Conservation (phyloP, 2,888 invertebrate genomes). For the Melanotus villosus region DNA sequence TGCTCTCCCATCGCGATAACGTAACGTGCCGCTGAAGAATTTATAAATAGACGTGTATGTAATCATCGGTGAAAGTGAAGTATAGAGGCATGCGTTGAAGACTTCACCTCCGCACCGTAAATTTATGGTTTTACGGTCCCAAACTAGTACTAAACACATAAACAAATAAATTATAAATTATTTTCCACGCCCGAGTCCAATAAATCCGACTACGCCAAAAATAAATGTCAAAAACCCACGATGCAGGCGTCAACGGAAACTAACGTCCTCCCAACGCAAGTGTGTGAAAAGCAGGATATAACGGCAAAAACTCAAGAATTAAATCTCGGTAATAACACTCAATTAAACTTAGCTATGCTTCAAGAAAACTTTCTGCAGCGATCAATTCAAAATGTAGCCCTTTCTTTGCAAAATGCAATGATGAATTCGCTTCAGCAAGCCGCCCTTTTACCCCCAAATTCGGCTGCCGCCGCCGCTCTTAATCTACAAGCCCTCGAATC, state of each 20-base stretch:
- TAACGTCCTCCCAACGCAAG: conserved; percentile 31
- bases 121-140: conserved; percentile 24
- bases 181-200: background rate
- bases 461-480: conserved; percentile 87
- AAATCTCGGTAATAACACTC: conserved; percentile 31
- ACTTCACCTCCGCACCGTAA: conserved; percentile 9
- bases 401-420: conserved; percentile 88
- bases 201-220: background rate
- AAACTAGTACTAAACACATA: background rate
- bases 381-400: conserved; percentile 80
- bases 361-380: conserved; percentile 76
- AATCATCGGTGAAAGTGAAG: conserved; percentile 29
- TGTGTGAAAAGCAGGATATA: conserved; percentile 46
- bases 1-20: conserved; percentile 21
- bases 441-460: conserved; percentile 84
- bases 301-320: conserved; percentile 51
- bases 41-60: conserved; percentile 26
- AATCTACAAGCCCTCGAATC: conserved; percentile 90
- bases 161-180: conserved; percentile 14
- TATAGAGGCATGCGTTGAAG: conserved; percentile 18
- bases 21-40: conserved; percentile 12
- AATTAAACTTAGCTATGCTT: conserved; percentile 71
- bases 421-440: conserved; percentile 89
- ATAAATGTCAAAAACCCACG: conserved; percentile 15
- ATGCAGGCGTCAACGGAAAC: conserved; percentile 52